These are phyloP conservation scores for Galeruca laticollis DNA, from an alignment of 2,888 invertebrate genomes.

Conservation along the genomic window DNA sequence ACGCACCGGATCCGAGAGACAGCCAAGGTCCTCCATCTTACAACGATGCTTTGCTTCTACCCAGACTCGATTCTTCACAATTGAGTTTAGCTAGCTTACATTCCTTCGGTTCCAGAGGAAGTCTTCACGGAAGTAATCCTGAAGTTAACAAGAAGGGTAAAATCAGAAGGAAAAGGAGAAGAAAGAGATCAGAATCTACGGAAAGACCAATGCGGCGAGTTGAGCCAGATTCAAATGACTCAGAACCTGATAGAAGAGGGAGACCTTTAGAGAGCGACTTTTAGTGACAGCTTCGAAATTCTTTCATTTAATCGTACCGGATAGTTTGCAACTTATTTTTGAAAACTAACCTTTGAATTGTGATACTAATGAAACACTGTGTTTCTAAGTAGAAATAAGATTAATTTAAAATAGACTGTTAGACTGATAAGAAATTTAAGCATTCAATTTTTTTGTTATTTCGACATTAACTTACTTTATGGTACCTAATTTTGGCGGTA, in stretches of 20 bases:
- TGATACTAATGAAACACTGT: background rate
- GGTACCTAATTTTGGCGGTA: too few species aligned
- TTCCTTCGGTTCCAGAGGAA: slow-evolving; percentile 57
- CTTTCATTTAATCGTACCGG: background rate
- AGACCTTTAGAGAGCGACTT: slow-evolving; percentile 58
- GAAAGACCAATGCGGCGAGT: slow-evolving; percentile 52
- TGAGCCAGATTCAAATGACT: slow-evolving; percentile 50
- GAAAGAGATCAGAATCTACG: slow-evolving; percentile 54
- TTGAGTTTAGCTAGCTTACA: slow-evolving; percentile 64
- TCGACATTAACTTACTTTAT: too few species aligned
- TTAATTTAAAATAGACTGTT: background rate
- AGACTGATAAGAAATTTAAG: too few species aligned
- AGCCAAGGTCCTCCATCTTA: slow-evolving; percentile 79
- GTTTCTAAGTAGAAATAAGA: background rate
- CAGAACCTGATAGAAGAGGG: slow-evolving; percentile 41
- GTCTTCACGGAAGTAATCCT: slow-evolving; percentile 55
- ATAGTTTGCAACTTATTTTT: too few species aligned
- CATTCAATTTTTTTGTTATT: background rate
- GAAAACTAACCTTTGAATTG: background rate
- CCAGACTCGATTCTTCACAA: slow-evolving; percentile 74
- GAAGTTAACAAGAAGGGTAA: slow-evolving; percentile 57
- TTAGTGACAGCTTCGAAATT: slow-evolving; percentile 41
- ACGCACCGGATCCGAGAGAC: slow-evolving; percentile 78
- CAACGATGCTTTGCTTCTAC: slow-evolving; percentile 82
- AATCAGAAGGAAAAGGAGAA: slow-evolving; percentile 54